Percentiles rank a stretch among this genome's conserved stretches.
phyloP scores from a whole-genome alignment of 2,797 vertebrate species.

The Phalanger gymnotis region DNA sequence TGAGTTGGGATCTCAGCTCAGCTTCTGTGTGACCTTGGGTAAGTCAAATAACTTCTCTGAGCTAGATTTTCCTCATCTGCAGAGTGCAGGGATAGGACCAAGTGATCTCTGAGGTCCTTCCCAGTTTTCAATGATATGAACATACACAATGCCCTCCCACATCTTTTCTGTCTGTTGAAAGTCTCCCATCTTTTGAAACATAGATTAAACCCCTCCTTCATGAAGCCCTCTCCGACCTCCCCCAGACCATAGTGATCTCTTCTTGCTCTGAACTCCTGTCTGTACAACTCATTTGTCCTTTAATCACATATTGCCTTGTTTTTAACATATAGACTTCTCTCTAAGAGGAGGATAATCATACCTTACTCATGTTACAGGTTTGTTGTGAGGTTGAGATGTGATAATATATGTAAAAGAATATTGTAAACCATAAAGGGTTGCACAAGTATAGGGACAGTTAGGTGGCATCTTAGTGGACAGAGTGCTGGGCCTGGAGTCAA shows the following conservation, averaged over 20 bases:
- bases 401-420: neutral
- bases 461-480: neutral
- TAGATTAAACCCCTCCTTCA: neutral
- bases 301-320: neutral
- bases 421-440: neutral
- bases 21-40: neutral
- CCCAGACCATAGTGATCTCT: neutral
- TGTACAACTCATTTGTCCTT: neutral
- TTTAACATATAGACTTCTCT: neutral
- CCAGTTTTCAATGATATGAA: neutral
- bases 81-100: neutral
- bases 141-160: neutral
- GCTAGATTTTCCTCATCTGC: neutral
- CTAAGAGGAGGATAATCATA: neutral
- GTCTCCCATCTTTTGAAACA: neutral
- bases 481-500: neutral
- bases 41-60: neutral
- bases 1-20: neutral
- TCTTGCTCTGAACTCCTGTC: neutral
- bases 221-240: neutral
- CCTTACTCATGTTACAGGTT: neutral
- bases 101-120: neutral
- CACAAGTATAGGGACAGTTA: neutral
- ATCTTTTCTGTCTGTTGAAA: neutral
- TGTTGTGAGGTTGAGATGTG: neutral